These are phyloP conservation scores for Cephalotes varians DNA, from an alignment of 2,888 invertebrate genomes.

Conservation along the genomic window DNA sequence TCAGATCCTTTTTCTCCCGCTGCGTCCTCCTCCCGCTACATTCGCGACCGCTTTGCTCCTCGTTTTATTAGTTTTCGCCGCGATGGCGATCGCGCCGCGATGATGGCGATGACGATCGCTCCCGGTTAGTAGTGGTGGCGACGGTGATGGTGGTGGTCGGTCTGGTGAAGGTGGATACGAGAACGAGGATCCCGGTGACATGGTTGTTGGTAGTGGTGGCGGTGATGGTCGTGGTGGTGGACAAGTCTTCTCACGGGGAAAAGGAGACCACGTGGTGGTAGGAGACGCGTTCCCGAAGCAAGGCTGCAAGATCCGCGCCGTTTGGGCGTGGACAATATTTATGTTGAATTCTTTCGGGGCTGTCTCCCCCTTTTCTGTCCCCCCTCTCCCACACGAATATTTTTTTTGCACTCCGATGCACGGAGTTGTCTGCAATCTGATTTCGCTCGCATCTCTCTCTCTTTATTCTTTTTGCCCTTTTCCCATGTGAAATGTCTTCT, in stretches of 20 bases:
- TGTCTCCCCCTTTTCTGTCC: constrained; percentile 28
- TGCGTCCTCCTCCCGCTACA: constrained; percentile 10
- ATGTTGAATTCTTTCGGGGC: constrained; percentile 69
- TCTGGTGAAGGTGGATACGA: constrained; percentile 68
- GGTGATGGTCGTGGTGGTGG: constrained; percentile 59
- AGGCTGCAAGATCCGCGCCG: constrained; percentile 67
- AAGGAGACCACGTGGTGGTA: constrained; percentile 66
- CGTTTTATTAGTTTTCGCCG: constrained; percentile 70
- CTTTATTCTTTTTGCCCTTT: not conserved
- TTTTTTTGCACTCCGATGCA: constrained; percentile 26
- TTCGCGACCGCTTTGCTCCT: constrained; percentile 57
- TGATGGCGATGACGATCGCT: constrained; percentile 70
- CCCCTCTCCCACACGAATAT: constrained; percentile 18
- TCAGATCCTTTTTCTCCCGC: constrained; percentile 35
- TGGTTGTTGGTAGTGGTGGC: constrained; percentile 57
- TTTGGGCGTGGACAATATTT: constrained; percentile 80
- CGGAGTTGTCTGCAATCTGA: not conserved
- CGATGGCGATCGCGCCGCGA: constrained; percentile 73
- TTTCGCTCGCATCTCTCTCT: constrained; percentile 25
- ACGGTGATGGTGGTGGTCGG: constrained; percentile 56
- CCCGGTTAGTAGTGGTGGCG: constrained; percentile 58
- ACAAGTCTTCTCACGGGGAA: constrained; percentile 57
- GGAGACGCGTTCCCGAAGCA: constrained; percentile 65
- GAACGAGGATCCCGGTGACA: constrained; percentile 60
- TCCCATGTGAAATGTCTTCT: not conserved